Conservation (phyloP, 2,113 vertebrate species). For the Muscicapa adusta region DNA sequence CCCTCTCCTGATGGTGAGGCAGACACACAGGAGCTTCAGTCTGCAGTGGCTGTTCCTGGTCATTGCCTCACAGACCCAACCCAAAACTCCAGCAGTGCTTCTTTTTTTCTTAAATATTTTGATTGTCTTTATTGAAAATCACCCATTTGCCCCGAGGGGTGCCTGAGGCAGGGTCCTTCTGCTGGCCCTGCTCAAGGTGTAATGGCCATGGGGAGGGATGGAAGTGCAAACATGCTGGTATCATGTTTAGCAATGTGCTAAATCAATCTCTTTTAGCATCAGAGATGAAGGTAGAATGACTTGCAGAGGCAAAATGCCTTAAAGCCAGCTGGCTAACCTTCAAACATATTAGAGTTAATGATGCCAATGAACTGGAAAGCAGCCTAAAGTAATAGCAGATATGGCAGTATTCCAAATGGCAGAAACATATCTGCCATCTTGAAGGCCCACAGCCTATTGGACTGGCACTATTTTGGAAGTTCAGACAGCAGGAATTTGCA, state of each 20-base stretch:
- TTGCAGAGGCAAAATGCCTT: not conserved
- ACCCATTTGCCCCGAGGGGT: not conserved
- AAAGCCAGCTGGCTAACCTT: slow-evolving; percentile 43
- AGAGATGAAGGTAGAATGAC: not conserved
- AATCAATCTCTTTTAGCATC: slow-evolving; percentile 1
- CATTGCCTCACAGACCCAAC: not conserved
- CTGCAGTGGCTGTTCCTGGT: not conserved
- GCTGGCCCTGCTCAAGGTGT: not conserved
- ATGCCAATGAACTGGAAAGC: slow-evolving; percentile 1
- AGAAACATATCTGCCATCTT: not conserved
- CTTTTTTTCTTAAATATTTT: not conserved
- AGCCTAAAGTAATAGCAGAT: slow-evolving; percentile 36
- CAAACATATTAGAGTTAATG: not conserved
- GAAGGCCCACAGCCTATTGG: not conserved
- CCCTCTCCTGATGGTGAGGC: not conserved
- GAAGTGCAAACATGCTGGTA: not conserved
- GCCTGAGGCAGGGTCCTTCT: not conserved
- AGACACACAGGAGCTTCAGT: not conserved
- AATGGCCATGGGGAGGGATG: not conserved
- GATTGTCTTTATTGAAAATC: not conserved
- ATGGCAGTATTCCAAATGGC: slow-evolving; percentile 5
- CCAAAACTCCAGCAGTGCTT: not conserved
- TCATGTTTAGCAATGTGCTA: not conserved
- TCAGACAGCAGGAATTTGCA: not conserved
- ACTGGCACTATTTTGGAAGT: not conserved